Base-by-base conservation (phyloP, 2,888 invertebrate genomes). In the Oscheius sp. region DNA sequence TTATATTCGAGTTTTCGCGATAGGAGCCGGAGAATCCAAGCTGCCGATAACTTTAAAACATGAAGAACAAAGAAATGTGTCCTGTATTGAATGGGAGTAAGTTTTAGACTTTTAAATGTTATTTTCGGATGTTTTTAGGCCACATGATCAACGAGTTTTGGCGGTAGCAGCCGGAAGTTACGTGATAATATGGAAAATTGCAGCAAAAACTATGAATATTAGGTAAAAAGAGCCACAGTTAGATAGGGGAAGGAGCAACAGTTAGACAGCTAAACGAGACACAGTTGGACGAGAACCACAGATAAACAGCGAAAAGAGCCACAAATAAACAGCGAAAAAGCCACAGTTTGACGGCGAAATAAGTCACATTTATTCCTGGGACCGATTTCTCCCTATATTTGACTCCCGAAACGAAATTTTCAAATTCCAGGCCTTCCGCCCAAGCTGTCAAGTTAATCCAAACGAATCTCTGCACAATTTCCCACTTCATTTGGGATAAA, bases 41-140 rank as follows among this genome's bases (percentile, higher is more conserved):
- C 29, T 52, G 0, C 71, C 71, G 13, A 21, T 71, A 16, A 71
- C 71, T 29, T 27, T 71, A 21, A 71, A 71, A 71, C 71, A 71
- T 52, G 59, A 59, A 2, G 21, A 49, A 25, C 71, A 71, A 21
- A 18, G 61, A 27, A 61, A 71, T 56, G 71, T 71, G 12, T n/a
- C 49, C 5, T 21, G 52, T n/a, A 71, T 71, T 52, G 59, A 59
- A 6, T 71, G 71, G 71, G 55, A 71, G 71, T 71, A 21, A 59
- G 63, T 49, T 27, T 53, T 35, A 35, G 35, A 35, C 35, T 9
- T 35, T 35, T 35, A 25, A 21, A 56, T 56, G 6, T 16, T 25
- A 23, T 2, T 59, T 13, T 13, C 16, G n/a, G 5, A 2, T n/a
- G n/a, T n/a, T 35, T 45, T 70, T 29, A 70, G 71, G 23, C 59